phyloP scores from a whole-genome alignment of 1,140 invertebrate species.

The Brachionus asplanchnoidis region DNA sequence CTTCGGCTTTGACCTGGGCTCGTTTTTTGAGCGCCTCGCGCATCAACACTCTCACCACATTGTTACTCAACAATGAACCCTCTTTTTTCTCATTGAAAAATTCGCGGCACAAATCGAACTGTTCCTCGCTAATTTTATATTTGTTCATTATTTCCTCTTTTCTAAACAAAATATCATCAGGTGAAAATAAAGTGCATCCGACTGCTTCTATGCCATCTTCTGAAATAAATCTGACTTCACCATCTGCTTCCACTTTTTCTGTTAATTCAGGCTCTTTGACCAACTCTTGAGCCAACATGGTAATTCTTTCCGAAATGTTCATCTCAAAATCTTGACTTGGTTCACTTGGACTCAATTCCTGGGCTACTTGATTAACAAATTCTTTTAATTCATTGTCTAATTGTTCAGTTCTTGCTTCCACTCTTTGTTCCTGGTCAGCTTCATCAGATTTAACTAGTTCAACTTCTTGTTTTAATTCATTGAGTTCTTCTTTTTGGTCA shows the following conservation, averaged over 20 bases:
- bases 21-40: background rate
- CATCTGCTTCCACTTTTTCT: background rate
- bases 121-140: conserved; percentile 17
- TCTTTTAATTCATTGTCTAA: background rate
- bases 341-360: background rate
- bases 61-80: background rate
- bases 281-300: background rate
- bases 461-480: background rate
- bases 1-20: background rate
- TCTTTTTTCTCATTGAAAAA: conserved; percentile 27
- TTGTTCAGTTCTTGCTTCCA: background rate
- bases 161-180: background rate
- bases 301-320: background rate
- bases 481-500: background rate
- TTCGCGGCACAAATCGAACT: conserved; percentile 6
- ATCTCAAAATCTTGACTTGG: background rate
- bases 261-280: background rate
- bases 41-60: conserved; percentile 2
- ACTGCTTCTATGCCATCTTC: background rate
- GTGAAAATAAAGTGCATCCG: background rate
- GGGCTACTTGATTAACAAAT: background rate
- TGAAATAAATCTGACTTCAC: background rate
- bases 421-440: background rate
- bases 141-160: conserved; percentile 20
- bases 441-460: background rate